Percentiles rank a stretch among this genome's conserved stretches.
phyloP scores from a whole-genome alignment of 1,140 invertebrate species.

The Caenorhabditis brenneri region DNA sequence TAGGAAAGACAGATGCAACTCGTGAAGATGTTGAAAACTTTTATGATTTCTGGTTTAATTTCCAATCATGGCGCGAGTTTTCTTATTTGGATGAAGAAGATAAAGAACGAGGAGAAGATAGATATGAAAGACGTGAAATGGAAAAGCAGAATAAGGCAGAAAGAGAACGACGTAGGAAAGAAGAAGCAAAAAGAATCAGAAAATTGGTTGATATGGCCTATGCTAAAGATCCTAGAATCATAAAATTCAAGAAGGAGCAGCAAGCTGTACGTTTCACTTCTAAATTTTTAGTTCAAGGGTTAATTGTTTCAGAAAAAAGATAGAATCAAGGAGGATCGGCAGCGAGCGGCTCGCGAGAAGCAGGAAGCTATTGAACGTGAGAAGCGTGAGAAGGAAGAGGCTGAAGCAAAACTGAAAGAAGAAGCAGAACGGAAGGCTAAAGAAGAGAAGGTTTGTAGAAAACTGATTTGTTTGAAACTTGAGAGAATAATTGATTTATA shows the following conservation, averaged over 20 bases:
- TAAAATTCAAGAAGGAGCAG: conserved; percentile 88
- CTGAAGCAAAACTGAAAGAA: conserved; percentile 59
- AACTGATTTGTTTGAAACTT: not conserved
- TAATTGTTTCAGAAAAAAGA: conserved; percentile 50
- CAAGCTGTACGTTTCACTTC: conserved; percentile 25
- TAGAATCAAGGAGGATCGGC: conserved; percentile 81
- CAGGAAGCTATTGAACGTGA: conserved; percentile 76
- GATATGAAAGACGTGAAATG: conserved; percentile 92
- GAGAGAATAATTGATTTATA: not conserved
- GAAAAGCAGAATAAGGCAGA: conserved; percentile 93
- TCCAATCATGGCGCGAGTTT: conserved; percentile 97
- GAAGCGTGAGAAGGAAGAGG: conserved; percentile 79
- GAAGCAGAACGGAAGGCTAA: conserved; percentile 26
- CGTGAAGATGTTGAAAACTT: conserved; percentile 74
- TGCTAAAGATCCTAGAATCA: conserved; percentile 87
- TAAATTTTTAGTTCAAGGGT: not conserved
- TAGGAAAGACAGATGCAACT: conserved; percentile 79
- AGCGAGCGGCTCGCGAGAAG: conserved; percentile 72
- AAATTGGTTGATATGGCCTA: conserved; percentile 90
- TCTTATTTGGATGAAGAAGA: conserved; percentile 98
- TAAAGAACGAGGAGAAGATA: conserved; percentile 91
- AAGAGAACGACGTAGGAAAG: conserved; percentile 88
- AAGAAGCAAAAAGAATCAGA: conserved; percentile 89
- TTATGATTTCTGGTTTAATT: conserved; percentile 81
- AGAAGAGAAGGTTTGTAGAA: not conserved